A percentile compares a stretch with the other conserved stretches of the same genome.
phyloP scores from a whole-genome alignment of 2,797 vertebrate genomes.

The Amblyopsis hoosieri region DNA sequence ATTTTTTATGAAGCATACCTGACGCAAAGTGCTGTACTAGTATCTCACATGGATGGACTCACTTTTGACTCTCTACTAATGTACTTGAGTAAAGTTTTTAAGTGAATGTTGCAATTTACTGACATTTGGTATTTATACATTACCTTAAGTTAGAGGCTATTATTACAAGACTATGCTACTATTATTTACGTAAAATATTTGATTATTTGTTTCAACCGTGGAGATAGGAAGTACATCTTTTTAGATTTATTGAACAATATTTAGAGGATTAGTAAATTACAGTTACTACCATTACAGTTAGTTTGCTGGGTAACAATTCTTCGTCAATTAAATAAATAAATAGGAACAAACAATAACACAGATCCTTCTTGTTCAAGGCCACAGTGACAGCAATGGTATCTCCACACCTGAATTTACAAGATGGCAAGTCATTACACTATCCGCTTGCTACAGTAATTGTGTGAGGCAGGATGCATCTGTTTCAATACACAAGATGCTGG shows the following conservation, averaged over 20 bases:
- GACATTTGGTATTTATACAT: not conserved
- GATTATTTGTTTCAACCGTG: not conserved
- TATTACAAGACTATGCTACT: not conserved
- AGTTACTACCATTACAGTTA: not conserved
- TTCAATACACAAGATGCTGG: conserved; percentile 44
- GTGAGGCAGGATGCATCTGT: conserved; percentile 28
- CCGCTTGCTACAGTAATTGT: conserved; percentile 5
- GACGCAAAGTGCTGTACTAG: conserved; percentile 43
- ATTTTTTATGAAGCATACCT: conserved; percentile 75
- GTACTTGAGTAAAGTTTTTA: not conserved
- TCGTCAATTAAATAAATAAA: not conserved
- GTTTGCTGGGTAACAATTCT: not conserved
- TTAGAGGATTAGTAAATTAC: not conserved
- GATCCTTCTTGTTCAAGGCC: not conserved
- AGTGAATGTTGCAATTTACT: not conserved
- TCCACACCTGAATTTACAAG: conserved; percentile 18
- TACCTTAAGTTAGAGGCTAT: not conserved
- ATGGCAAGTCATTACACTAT: conserved; percentile 7
- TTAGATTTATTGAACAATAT: not conserved
- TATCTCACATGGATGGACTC: conserved; percentile 31
- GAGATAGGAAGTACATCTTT: not conserved
- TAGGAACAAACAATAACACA: not conserved
- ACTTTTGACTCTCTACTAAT: not conserved
- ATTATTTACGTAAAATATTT: not conserved
- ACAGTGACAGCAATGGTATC: conserved; percentile 7